Percentiles rank a stretch among this genome's conserved stretches.
Conservation (phyloP, 2,888 invertebrate species). For the Pteria penguin region DNA sequence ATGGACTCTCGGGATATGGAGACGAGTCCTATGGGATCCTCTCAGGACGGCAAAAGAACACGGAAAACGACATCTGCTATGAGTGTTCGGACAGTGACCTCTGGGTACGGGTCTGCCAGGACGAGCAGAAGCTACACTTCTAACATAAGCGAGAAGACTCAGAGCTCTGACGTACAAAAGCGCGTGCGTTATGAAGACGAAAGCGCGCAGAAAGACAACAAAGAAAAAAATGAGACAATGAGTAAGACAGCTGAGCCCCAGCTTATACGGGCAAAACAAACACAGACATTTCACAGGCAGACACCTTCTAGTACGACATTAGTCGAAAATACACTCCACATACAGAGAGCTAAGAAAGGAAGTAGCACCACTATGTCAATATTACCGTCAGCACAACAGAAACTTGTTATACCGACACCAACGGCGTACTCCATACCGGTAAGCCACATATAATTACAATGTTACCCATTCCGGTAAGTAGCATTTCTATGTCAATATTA, state of each 20-base stretch:
- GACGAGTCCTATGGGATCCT: not conserved
- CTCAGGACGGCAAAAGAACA: not conserved
- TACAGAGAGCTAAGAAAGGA: slow-evolving; percentile 24
- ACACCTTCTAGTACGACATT: not conserved
- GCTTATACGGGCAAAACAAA: not conserved
- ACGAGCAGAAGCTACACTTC: not conserved
- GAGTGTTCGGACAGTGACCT: not conserved
- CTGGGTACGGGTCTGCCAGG: not conserved
- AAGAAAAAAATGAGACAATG: not conserved
- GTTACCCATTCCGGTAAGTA: too few species aligned
- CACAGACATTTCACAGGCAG: not conserved
- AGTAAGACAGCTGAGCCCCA: too few species aligned
- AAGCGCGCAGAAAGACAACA: not conserved
- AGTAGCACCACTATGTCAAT: slow-evolving; percentile 34
- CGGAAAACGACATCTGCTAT: slow-evolving; percentile 7
- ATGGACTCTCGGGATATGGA: not conserved
- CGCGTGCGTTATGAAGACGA: not conserved
- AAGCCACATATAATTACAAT: too few species aligned
- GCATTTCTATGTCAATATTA: slow-evolving; percentile 32
- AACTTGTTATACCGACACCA: slow-evolving; percentile 62
- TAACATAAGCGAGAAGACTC: slow-evolving; percentile 14
- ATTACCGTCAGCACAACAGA: slow-evolving; percentile 41
- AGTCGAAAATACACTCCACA: slow-evolving; percentile 14
- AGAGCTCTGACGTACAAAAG: not conserved
- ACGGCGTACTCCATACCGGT: slow-evolving; percentile 62